A percentile compares a stretch with the other conserved stretches of the same genome.
These are phyloP conservation scores for Tragelaphus imberbis DNA, from an alignment of 2,113 vertebrate genomes.

Conservation along the genomic window DNA sequence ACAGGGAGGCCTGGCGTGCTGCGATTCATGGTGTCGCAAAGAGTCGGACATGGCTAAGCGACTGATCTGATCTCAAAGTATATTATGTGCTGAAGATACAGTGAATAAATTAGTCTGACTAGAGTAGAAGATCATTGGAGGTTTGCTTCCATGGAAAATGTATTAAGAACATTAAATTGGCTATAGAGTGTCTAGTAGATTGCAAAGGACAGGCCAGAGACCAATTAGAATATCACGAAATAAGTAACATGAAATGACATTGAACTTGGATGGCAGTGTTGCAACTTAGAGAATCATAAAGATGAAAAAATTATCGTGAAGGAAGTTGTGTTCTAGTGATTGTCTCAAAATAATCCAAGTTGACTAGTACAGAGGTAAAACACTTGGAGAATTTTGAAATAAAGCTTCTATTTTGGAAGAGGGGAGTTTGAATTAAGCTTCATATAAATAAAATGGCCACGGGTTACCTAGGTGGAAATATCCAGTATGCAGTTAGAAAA, in stretches of 20 bases:
- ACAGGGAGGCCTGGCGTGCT: too few relatives aligned
- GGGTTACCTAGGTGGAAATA: neutral
- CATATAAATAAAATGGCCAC: neutral
- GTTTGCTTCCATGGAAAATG: neutral
- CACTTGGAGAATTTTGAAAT: neutral
- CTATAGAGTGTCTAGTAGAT: neutral
- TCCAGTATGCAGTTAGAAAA: neutral
- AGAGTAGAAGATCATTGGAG: neutral
- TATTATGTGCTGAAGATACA: neutral
- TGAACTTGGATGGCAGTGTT: neutral
- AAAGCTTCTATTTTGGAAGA: neutral
- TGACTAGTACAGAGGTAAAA: neutral
- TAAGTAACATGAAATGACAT: neutral
- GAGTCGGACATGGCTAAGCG: too few relatives aligned
- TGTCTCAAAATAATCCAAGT: neutral
- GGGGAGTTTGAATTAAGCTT: neutral
- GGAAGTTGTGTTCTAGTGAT: neutral
- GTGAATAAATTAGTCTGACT: neutral
- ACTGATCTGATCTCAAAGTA: neutral
- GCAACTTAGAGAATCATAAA: neutral
- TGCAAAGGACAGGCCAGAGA: neutral
- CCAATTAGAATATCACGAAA: slow-evolving; percentile 23
- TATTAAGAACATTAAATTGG: slow-evolving; percentile 14
- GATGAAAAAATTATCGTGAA: neutral
- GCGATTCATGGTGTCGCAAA: too few relatives aligned